Conservation (phyloP, 2,797 vertebrate genomes). For the Anguilla anguilla region DNA sequence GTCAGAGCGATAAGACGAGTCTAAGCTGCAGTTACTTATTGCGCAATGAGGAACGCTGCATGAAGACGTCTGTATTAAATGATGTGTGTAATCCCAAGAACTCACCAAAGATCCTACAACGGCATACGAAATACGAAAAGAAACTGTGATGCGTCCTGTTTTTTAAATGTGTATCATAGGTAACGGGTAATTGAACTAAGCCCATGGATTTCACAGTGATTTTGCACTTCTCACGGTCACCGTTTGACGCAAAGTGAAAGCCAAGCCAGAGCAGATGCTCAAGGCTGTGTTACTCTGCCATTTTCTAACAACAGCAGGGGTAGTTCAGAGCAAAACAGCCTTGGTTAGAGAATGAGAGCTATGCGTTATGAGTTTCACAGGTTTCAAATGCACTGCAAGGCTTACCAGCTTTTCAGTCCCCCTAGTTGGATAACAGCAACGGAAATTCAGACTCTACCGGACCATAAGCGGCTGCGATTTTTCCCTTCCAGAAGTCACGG, state of each 20-base stretch:
- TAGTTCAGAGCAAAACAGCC: neutral
- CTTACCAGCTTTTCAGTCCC: neutral
- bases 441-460: neutral
- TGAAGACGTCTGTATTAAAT: neutral
- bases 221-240: neutral
- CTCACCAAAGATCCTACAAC: neutral
- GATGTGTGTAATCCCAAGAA: neutral
- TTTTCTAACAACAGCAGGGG: neutral
- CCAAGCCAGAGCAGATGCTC: neutral
- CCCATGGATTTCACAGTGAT: neutral
- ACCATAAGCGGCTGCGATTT: neutral
- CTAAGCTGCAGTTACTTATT: neutral
- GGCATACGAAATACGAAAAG: neutral
- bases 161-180: neutral
- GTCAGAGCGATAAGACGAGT: neutral
- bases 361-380: neutral
- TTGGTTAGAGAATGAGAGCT: neutral
- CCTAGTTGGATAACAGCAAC: neutral
- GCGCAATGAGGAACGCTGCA: neutral
- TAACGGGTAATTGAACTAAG: neutral
- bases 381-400: neutral
- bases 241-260: neutral
- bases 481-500: neutral
- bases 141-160: neutral
- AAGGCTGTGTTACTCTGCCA: neutral